Evolutionary conservation across 2,113 vertebrate species (phyloP).

Genomic region (Brienomyrus brachyistius): DNA sequence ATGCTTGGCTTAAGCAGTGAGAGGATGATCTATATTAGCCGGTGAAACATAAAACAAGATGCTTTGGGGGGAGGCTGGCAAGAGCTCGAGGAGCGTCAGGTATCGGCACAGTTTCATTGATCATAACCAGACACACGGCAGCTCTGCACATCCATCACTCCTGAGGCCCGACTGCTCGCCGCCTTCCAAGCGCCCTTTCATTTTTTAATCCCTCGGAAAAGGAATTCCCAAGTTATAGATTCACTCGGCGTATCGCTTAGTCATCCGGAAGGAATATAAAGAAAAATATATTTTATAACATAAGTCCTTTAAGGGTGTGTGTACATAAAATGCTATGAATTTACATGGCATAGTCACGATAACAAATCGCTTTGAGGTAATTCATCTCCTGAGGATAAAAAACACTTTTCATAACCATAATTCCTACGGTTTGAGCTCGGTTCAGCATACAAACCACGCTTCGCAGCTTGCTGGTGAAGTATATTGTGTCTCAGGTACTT

Average conservation of each 20-base stretch:
- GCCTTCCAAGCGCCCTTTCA: conserved; percentile 35
- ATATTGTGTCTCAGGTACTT: background rate
- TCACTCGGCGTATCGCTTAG: conserved; percentile 29
- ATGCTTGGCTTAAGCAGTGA: conserved; percentile 36
- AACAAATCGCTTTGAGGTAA: background rate
- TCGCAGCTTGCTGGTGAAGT: background rate
- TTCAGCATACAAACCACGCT: background rate
- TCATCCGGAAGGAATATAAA: conserved; percentile 12
- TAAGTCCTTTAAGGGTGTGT: background rate
- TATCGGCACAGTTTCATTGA: conserved; percentile 45
- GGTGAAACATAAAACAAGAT: conserved; percentile 51
- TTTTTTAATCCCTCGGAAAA: conserved; percentile 33
- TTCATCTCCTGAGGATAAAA: background rate
- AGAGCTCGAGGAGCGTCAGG: conserved; percentile 38
- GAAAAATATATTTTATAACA: conserved; percentile 14
- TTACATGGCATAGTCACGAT: background rate
- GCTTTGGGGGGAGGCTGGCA: conserved; percentile 33
- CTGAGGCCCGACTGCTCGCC: conserved; percentile 37
- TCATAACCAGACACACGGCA: conserved; percentile 47
- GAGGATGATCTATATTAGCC: conserved; percentile 45
- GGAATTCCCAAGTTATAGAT: conserved; percentile 32
- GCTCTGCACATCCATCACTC: conserved; percentile 30
- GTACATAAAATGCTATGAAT: background rate
- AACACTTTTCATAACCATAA: background rate
- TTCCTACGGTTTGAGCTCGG: background rate